These are phyloP conservation scores for Hycleus phaleratus DNA, from an alignment of 1,140 invertebrate species.

Conservation along the genomic window DNA sequence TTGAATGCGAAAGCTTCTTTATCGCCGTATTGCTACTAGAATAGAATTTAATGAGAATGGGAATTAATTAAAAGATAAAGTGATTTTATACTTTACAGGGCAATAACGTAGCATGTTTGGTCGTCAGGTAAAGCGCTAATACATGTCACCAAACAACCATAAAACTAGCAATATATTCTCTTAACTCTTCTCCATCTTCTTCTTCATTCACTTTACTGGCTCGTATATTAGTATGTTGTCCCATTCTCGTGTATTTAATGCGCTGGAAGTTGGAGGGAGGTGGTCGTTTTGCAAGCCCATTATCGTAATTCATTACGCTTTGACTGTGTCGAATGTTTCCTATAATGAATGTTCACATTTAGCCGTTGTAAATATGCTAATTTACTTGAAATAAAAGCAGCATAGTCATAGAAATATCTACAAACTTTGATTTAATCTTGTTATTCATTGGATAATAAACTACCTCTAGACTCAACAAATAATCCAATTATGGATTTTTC, in stretches of 20 bases:
- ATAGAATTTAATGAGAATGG: conserved; percentile 28
- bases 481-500: no score
- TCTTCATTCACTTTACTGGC: conserved; percentile 39
- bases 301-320: conserved; percentile 40
- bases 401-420: no score
- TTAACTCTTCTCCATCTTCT: conserved; percentile 37
- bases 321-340: conserved; percentile 1
- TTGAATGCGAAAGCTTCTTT: no score
- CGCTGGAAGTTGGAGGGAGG: conserved; percentile 31
- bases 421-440: no score
- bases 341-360: no score
- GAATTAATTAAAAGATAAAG: conserved; percentile 39
- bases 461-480: no score
- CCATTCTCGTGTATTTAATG: conserved; percentile 37
- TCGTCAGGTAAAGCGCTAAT: conserved; percentile 35
- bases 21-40: no score
- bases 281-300: conserved; percentile 35
- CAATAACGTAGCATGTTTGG: conserved; percentile 28
- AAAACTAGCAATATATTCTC: conserved; percentile 36
- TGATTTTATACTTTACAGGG: conserved; percentile 33
- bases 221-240: conserved; percentile 35
- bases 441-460: no score
- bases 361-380: no score
- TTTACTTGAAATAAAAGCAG: no score
- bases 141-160: conserved; percentile 33